Base-by-base conservation (phyloP, 2,888 invertebrate genomes). In the Nomada lathburiana region DNA sequence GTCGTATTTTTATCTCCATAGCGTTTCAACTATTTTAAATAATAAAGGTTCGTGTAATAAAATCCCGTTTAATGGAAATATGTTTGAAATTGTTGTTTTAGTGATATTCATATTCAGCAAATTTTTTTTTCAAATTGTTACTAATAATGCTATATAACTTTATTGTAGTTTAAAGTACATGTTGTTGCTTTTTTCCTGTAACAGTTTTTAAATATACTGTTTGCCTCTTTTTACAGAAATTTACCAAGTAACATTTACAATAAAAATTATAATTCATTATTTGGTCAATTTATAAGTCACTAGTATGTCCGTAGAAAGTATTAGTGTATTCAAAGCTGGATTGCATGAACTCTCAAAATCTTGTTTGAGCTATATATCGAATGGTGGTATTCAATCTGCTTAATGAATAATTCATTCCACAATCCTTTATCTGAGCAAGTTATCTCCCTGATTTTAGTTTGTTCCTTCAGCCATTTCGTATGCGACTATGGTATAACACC, bases 361-460 rank as follows among this genome's bases (percentile, higher is more conserved):
- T 78, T 79, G 68, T 73, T 67, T 60, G 63, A 67, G 78, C 63
- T 73, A 81, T 73, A 80, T 75, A 79, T 88, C 47, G 70, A 81
- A 84, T 67, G 81, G 83, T 86, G 73, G 71, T 86, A 84, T 86
- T 86, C 81, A 71, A 78, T 64, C 75, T 74, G 70, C 63, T 67
- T 44, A 59, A 84, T 90, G 87, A 88, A 91, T 89, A 78, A 90
- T 90, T 89, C 85, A 90, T 84, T 65, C 26, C 47, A 11, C 65
- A 75, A 76, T 76, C 57, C 77, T 69, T 81, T 87, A 59, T 76
- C 65, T 10, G 16, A 59, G 26, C 53, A 62, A 82, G 77, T 76
- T 82, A 82, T 81, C 81, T 83, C 81, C 67, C 62, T 75, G 84
- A 88, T 89, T 86, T 89, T 82, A 68, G 78, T 88, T 72, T 74